A percentile compares a stretch with the other conserved stretches of the same genome.
These are phyloP conservation scores for Gisinianus flammeolus DNA, from an alignment of 2,888 invertebrate genomes.

Conservation along the genomic window DNA sequence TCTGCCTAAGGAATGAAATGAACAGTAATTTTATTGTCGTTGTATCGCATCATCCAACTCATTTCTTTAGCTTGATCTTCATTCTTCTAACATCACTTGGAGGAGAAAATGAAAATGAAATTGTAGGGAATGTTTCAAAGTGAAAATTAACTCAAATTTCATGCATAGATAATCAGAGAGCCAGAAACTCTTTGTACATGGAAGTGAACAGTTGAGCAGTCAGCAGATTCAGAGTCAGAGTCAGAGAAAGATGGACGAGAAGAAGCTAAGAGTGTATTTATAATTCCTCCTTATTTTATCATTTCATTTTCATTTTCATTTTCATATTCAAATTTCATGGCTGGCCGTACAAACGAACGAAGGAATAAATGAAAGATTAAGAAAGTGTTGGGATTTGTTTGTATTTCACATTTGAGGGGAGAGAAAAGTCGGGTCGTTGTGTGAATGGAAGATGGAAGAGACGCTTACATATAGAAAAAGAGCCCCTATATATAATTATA, in stretches of 20 bases:
- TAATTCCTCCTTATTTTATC: no score
- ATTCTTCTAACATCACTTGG: no score
- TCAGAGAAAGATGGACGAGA: no score
- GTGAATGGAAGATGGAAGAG: not conserved
- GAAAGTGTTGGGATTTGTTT: slow-evolving; percentile 34
- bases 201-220: no score
- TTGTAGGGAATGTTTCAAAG: not conserved
- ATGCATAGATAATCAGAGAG: slow-evolving; percentile 21
- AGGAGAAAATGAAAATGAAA: no score
- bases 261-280: no score
- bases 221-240: no score
- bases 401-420: slow-evolving; percentile 6
- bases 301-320: no score
- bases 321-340: not conserved
- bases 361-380: slow-evolving; percentile 36
- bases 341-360: not conserved
- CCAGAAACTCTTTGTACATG: not conserved
- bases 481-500: not conserved
- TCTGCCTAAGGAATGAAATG: no score
- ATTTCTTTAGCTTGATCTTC: no score
- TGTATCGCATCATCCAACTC: no score
- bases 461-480: not conserved
- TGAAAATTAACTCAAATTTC: not conserved
- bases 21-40: no score
- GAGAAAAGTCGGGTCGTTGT: not conserved